These are phyloP conservation scores for Shinisaurus crocodilurus DNA, from an alignment of 2,113 vertebrate genomes.

Conservation along the genomic window DNA sequence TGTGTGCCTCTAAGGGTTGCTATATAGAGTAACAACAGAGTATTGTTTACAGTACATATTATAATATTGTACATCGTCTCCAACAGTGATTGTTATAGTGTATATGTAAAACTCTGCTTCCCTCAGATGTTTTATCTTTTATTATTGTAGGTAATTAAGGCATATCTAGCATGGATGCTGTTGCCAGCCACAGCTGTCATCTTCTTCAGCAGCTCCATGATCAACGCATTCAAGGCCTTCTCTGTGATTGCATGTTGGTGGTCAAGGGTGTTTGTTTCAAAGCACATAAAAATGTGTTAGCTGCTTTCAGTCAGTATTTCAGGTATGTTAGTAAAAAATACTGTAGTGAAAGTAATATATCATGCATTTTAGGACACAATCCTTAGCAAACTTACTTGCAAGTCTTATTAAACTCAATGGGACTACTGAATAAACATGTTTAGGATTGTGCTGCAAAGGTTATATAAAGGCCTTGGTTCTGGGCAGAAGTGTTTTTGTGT, in stretches of 20 bases:
- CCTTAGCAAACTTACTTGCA: neutral
- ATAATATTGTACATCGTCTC: no score
- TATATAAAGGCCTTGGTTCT: neutral
- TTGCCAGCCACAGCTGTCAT: slow-evolving; percentile 92
- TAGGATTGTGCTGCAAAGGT: neutral
- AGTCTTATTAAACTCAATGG: neutral
- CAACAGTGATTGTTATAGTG: neutral
- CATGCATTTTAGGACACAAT: neutral
- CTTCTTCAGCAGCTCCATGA: slow-evolving; percentile 97
- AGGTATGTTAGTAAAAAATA: slow-evolving; percentile 78
- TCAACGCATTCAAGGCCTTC: slow-evolving; percentile 95
- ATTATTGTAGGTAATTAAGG: slow-evolving; percentile 57
- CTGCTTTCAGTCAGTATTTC: slow-evolving; percentile 97
- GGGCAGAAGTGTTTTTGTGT: neutral
- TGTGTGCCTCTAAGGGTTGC: neutral
- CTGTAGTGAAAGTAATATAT: neutral
- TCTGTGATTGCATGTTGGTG: slow-evolving; percentile 97
- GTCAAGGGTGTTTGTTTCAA: slow-evolving; percentile 98
- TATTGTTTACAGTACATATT: no score
- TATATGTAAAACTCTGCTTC: neutral
- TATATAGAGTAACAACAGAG: neutral
- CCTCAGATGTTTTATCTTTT: neutral
- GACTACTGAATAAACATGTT: neutral
- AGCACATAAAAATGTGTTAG: slow-evolving; percentile 96
- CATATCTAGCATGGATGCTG: slow-evolving; percentile 85